Base-by-base conservation (phyloP, 2,113 vertebrate species). In the Riparia riparia region DNA sequence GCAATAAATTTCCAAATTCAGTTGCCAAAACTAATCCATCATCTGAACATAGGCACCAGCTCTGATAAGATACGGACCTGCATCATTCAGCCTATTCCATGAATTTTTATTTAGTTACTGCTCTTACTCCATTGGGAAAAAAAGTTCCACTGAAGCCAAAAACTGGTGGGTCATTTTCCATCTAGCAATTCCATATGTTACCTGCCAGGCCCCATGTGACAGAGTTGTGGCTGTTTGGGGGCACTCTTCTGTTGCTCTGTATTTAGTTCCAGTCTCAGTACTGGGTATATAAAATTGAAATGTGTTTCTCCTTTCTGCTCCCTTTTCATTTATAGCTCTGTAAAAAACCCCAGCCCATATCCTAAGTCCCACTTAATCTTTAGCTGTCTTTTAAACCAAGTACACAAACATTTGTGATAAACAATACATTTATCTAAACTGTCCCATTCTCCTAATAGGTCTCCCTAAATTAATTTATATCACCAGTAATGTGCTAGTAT, bases 1-100 rank as follows among this genome's bases (percentile, higher is more conserved):
- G 74, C 58, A 88, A 80, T 93, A 93, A 90, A 95, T 88, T 87
- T 72, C 60, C 74, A 80, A 76, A 77, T 73, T 80, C 72, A 45
- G 34, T 77, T 90, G 90, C 89, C 86, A 93, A 73, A 92, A 47
- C 63, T 18, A 90, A 96, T 94, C 53, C 57, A 76, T 93, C 82
- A 90, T 76, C 86, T 90, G 76, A 81, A 82, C 82, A 42, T 6
- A 49, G 66, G 50, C n/a, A 9, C 45, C 61, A 88, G 65, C 63
- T 85, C 82, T 1, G 51, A 76, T 93, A 85, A 97, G 90, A 85
- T 63, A 47, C 5, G 42, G 69, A 32, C 58, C 68, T 77, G 69
- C 69, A 86, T 42, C 39, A 14, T 49, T 68, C 44, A 60, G 41
- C 70, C 61, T 56, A 25, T 94, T 90, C 82, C 82, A 82, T 28